Conservation (phyloP, 2,888 invertebrate genomes). For the Allacma fusca region DNA sequence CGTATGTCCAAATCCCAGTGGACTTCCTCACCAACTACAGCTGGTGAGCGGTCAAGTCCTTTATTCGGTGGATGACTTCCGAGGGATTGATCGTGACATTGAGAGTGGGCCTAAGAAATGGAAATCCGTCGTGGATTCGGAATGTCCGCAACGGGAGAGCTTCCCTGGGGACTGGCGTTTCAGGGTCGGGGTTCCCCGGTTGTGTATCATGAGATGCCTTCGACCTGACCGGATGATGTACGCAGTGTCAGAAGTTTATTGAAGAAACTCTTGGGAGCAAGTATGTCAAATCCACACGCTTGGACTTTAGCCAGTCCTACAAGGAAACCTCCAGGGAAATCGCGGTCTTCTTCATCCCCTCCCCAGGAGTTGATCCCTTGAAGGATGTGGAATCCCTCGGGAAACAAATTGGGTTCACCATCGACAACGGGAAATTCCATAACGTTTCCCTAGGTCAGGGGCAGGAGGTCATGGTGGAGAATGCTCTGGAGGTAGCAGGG, state of each 20-base stretch:
- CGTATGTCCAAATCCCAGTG: constrained; percentile 92
- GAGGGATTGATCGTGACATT: constrained; percentile 90
- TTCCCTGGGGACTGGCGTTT: constrained; percentile 99
- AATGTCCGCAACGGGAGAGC: constrained; percentile 94
- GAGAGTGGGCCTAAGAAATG: too few relatives aligned
- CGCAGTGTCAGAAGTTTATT: constrained; percentile 89
- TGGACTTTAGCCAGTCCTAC: constrained; percentile 91
- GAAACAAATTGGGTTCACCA: constrained; percentile 73
- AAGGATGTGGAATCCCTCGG: constrained; percentile 95
- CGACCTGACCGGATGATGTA: constrained; percentile 97
- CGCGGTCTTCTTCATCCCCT: constrained; percentile 95
- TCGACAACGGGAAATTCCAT: constrained; percentile 87
- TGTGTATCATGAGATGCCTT: constrained; percentile 95
- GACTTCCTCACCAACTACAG: constrained; percentile 90
- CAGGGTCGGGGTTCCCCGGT: constrained; percentile 87
- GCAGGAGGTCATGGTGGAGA: constrained; percentile 90
- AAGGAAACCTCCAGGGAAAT: constrained; percentile 93
- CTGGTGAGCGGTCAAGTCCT: constrained; percentile 94
- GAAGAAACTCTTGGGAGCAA: constrained; percentile 92
- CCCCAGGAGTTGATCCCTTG: constrained; percentile 94
- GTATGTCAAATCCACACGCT: constrained; percentile 87
- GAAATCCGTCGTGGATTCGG: too few relatives aligned
- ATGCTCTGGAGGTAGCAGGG: constrained; percentile 87
- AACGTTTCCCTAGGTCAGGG: too few relatives aligned
- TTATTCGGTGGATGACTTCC: constrained; percentile 85